Evolutionary conservation across 2,888 invertebrate genomes (phyloP).

Genomic region (Ptilodon capucinus): DNA sequence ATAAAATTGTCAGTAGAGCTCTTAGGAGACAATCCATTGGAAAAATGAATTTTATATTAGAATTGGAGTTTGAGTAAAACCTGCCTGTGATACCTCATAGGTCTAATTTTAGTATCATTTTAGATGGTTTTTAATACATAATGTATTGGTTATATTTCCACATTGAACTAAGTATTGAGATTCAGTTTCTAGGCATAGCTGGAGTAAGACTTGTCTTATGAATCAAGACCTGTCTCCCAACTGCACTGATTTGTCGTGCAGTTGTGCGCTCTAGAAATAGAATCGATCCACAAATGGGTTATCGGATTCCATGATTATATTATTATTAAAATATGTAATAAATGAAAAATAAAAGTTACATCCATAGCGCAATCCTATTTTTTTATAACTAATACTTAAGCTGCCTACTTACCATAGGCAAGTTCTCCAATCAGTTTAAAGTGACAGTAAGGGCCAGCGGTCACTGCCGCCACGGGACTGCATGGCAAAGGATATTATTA

Average conservation of each 20-base stretch:
- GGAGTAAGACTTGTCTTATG: constrained; percentile 2
- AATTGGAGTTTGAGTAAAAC: constrained; percentile 28
- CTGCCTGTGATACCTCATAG: constrained; percentile 39
- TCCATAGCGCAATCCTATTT: constrained; percentile 19
- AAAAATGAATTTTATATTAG: constrained; percentile 11
- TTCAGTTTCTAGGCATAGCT: constrained; percentile 15
- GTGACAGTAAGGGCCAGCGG: no score
- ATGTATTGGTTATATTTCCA: constrained; percentile 25
- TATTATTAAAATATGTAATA: constrained; percentile 33
- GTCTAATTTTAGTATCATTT: constrained; percentile 19
- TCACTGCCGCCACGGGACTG: no score
- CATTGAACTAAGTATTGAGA: constrained; percentile 14
- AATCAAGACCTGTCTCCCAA: constrained; percentile 5
- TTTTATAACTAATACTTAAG: no score
- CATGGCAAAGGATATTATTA: no score
- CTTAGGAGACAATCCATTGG: constrained; percentile 7
- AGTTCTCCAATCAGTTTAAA: no score
- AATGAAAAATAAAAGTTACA: constrained; percentile 32
- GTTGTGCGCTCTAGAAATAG: constrained; percentile 21
- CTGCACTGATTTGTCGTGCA: constrained; percentile 12
- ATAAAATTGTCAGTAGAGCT: constrained; percentile 21
- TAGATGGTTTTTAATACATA: constrained; percentile 29
- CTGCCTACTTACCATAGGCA: no score
- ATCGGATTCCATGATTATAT: constrained; percentile 33
- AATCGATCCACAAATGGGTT: constrained; percentile 32